Base-by-base conservation (phyloP, 2,113 vertebrate genomes). In the Plectropomus leopardus region DNA sequence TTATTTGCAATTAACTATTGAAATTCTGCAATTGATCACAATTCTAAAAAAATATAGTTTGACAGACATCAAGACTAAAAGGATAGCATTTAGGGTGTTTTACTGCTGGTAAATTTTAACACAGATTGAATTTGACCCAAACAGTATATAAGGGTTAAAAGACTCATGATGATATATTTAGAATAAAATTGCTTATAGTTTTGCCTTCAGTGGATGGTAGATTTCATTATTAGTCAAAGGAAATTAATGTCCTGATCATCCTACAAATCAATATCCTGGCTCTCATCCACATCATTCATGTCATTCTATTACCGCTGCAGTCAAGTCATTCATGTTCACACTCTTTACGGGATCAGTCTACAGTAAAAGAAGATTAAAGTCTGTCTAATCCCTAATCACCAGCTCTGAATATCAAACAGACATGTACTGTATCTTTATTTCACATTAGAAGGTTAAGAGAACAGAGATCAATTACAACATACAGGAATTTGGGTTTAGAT, bases 371-470 rank as follows among this genome's bases (percentile, higher is more conserved):
- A 51, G 53, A 72, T 51, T 44, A 77, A 23, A 28, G 50, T 64
- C 30, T 51, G 66, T 48, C 11, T 28, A 77, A 45, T 72, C 70
- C 60, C 36, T 26, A 36, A 67, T 72, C 58, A 47, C 48, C 9
- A 8, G 59, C 63, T 51, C 10, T 21, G 59, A 59, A 30, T 50
- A 24, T 73, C 16, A 17, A 40, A 55, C 23, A 58, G 42, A 57
- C 45, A 23, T 57, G 21, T 28, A 26, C 17, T 71, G 48, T 7
- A 1, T 28, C 11, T 32, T 54, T 28, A 13, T 57, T 59, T 71
- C n/a, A 50, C n/a, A 11, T 64, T 14, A 48, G 21, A 54, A 30
- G 36, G 40, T 81, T 30, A 45, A 61, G 40, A 40, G 9, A 48
- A 55, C 40, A 61, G 5, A 68, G 16, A 54, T 17, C 11, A 28